These are phyloP conservation scores for Embidobia sp. DNA, from an alignment of 2,888 invertebrate species.

Conservation along the genomic window DNA sequence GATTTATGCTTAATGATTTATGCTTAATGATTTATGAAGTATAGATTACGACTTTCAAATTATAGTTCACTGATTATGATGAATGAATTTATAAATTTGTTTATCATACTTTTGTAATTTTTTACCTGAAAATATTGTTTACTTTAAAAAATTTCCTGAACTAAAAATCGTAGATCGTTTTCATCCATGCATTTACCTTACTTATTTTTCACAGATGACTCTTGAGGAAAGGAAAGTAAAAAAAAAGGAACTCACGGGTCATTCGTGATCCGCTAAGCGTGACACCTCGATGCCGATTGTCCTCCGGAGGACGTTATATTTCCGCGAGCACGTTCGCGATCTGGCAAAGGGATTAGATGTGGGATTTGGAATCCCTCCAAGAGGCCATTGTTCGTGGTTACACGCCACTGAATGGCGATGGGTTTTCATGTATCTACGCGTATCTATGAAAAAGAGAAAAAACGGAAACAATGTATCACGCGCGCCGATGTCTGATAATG, in stretches of 20 bases:
- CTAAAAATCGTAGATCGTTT: too few species aligned
- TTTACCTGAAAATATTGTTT: too few species aligned
- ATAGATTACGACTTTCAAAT: too few species aligned
- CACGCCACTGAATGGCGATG: constrained; percentile 57
- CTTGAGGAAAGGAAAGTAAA: background rate
- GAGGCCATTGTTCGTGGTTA: constrained; percentile 68
- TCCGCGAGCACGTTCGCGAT: constrained; percentile 63
- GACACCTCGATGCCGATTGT: constrained; percentile 61
- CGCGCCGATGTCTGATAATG: constrained; percentile 45
- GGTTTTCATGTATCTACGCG: constrained; percentile 56
- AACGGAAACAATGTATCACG: constrained; percentile 55
- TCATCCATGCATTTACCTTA: too few species aligned
- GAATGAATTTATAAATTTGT: too few species aligned
- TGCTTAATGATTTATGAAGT: too few species aligned
- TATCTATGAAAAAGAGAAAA: constrained; percentile 41
- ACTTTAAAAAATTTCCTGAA: too few species aligned
- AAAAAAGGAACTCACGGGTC: constrained; percentile 34
- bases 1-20: too few species aligned
- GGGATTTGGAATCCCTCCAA: constrained; percentile 69
- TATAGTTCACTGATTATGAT: too few species aligned
- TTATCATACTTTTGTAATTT: too few species aligned
- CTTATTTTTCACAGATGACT: background rate
- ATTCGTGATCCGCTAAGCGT: constrained; percentile 51
- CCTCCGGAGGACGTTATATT: constrained; percentile 61
- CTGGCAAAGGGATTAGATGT: constrained; percentile 65